Evolutionary conservation across 2,797 vertebrate genomes (phyloP).

Genomic region (Danio tinwini): DNA sequence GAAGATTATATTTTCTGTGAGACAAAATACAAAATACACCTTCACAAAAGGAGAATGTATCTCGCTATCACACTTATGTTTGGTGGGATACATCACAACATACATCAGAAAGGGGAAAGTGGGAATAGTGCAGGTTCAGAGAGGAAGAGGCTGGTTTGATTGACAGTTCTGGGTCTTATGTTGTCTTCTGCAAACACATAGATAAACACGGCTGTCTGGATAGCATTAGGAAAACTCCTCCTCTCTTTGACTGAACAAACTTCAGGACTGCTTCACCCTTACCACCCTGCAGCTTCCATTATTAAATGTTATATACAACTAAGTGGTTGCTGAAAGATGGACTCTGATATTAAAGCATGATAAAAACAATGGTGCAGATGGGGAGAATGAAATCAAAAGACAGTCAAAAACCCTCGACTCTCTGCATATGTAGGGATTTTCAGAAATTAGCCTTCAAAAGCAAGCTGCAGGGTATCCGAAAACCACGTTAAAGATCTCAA

Average conservation of each 20-base stretch:
- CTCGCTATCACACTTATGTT: slow-evolving; percentile 9
- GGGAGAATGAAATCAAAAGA: background rate
- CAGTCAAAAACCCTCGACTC: background rate
- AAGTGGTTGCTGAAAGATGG: no score
- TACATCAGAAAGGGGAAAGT: slow-evolving; percentile 55
- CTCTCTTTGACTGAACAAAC: slow-evolving; percentile 4
- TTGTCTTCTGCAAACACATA: slow-evolving; percentile 62
- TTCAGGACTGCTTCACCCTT: slow-evolving; percentile 1
- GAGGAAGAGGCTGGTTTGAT: slow-evolving; percentile 64
- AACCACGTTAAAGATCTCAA: slow-evolving; percentile 19
- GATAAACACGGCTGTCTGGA: slow-evolving; percentile 38
- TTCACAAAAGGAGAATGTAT: slow-evolving; percentile 13
- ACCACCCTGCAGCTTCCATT: background rate
- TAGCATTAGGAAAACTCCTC: slow-evolving; percentile 13
- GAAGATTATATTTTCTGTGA: slow-evolving; percentile 8
- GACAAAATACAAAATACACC: background rate
- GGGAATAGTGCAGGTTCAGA: slow-evolving; percentile 34
- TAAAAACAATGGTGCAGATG: background rate
- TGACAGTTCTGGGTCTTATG: slow-evolving; percentile 76
- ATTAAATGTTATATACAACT: background rate
- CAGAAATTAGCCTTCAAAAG: slow-evolving; percentile 15
- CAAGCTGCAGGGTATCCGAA: slow-evolving; percentile 26
- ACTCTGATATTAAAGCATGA: slow-evolving; percentile 6
- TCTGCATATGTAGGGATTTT: slow-evolving; percentile 5
- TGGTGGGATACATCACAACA: slow-evolving; percentile 24